A percentile compares a stretch with the other conserved stretches of the same genome.
Conservation (phyloP, 2,888 invertebrate genomes). For the Standfussiana lucernea region DNA sequence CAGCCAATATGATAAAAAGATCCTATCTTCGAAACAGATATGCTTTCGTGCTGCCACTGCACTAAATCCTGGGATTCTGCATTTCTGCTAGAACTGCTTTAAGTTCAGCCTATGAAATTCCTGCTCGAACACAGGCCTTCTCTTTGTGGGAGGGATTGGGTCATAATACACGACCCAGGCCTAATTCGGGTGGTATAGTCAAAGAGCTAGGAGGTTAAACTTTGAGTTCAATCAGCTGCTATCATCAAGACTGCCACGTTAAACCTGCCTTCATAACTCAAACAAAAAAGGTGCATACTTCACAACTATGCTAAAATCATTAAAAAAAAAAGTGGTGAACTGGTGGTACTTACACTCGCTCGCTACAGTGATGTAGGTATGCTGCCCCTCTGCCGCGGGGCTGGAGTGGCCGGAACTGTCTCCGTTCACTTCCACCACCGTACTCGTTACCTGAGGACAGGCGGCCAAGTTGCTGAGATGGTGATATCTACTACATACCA, state of each 20-base stretch:
- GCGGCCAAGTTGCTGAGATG: conserved; percentile 2
- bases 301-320: conserved; percentile 8
- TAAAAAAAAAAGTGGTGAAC: neutral
- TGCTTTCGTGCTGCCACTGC: neutral
- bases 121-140: neutral
- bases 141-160: neutral
- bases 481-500: neutral
- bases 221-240: neutral
- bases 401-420: conserved; percentile 91
- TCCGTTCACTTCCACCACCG: conserved; percentile 88
- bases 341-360: conserved; percentile 57
- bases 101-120: neutral
- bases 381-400: conserved; percentile 87
- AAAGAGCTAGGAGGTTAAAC: neutral
- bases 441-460: conserved; percentile 82
- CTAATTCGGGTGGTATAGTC: neutral
- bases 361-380: conserved; percentile 92
- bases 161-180: neutral
- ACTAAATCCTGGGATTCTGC: neutral
- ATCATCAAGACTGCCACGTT: neutral
- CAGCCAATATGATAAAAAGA: neutral
- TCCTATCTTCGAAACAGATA: neutral
- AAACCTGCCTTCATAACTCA: conserved; percentile 12
- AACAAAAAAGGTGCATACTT: conserved; percentile 35
- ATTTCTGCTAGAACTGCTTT: neutral